phyloP scores from a whole-genome alignment of 2,797 vertebrate genomes.

The Tokudaia muenninki region DNA sequence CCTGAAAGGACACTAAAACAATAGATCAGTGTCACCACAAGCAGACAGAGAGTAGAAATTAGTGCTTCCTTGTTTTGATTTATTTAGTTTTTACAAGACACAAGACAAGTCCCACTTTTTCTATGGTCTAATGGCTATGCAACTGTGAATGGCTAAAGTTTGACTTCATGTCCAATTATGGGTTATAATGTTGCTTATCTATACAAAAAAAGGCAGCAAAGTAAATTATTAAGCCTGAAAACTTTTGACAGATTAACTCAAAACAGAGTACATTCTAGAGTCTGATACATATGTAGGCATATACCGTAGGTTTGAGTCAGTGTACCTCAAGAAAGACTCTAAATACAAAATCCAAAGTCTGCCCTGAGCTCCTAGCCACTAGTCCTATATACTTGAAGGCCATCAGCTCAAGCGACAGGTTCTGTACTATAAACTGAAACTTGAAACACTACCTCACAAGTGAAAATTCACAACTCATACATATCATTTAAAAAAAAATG shows the following conservation, averaged over 20 bases:
- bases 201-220: constrained; percentile 34
- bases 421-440: not conserved
- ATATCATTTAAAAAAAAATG: not conserved
- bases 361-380: not conserved
- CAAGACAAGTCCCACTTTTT: constrained; percentile 6
- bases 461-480: constrained; percentile 51
- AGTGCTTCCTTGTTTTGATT: not conserved
- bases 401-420: not conserved
- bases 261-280: constrained; percentile 58
- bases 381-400: constrained; percentile 8
- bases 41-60: not conserved
- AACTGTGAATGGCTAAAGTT: constrained; percentile 48
- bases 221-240: constrained; percentile 57
- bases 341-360: constrained; percentile 28
- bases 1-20: constrained; percentile 40
- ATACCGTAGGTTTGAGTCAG: constrained; percentile 7
- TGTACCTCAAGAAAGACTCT: constrained; percentile 53
- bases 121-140: not conserved
- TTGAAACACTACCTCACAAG: constrained; percentile 1
- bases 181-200: not conserved
- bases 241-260: constrained; percentile 53
- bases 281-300: not conserved
- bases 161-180: not conserved
- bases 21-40: not conserved
- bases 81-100: constrained; percentile 16